Evolutionary conservation across 2,113 vertebrate genomes (phyloP).

Genomic region (Camelus dromedarius): DNA sequence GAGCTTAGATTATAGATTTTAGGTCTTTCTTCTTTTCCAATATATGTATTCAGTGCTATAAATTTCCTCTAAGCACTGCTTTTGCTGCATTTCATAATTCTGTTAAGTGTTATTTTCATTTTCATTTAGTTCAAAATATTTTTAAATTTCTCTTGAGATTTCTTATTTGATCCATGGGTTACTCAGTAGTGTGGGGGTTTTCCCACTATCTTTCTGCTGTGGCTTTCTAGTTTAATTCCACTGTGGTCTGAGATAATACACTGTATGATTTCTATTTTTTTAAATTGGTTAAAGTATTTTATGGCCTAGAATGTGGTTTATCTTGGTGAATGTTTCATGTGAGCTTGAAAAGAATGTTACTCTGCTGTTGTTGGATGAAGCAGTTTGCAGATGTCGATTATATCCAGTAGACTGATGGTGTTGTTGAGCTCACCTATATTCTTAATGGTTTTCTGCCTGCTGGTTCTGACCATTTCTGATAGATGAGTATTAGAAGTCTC

Average conservation of each 20-base stretch:
- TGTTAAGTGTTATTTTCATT: neutral
- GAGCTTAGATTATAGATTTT: neutral
- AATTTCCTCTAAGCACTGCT: neutral
- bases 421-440: neutral
- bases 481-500: neutral
- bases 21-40: neutral
- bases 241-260: neutral
- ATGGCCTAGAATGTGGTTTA: neutral
- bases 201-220: neutral
- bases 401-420: neutral
- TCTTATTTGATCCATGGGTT: neutral
- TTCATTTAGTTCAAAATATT: neutral
- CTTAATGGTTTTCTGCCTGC: neutral
- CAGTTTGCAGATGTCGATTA: neutral
- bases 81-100: slow-evolving; percentile 16
- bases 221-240: neutral
- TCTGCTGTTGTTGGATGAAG: neutral
- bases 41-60: neutral
- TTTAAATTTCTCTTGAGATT: neutral
- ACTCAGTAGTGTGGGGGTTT: neutral
- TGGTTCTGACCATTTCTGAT: neutral
- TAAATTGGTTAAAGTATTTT: neutral
- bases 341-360: neutral
- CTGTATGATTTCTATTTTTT: neutral
- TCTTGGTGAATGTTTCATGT: neutral